Evolutionary conservation across 2,888 invertebrate species (phyloP), one percentile per base, ranked within the genome.

Genomic region (Nomada hirtipes): DNA sequence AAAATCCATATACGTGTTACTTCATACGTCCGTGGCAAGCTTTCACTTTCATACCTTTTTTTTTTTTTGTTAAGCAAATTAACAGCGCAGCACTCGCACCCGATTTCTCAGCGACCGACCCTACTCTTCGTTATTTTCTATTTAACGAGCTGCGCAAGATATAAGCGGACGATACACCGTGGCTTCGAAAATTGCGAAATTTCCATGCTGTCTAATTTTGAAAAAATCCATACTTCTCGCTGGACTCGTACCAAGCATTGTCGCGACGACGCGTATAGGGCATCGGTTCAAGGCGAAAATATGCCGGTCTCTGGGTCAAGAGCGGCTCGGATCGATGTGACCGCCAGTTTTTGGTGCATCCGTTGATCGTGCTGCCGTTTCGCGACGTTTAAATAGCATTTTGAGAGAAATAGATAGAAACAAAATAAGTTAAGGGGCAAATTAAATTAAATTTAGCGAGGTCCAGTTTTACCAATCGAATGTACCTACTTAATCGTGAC

Each of bases 231-330:
- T n/a, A 47, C 18, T 50, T 72, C 26, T 18, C 57, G 44, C 69
- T 53, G 79, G 60, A 76, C 72, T 57, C 69, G 76, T 65, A 60
- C 61, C 71, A 67, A 76, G 63, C 63, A 67, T 65, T 29, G n/a
- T 69, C 65, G 44, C 72, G 42, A 36, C 68, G 60, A 55, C 26
- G 50, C n/a, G 63, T 68, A 69, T 42, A 67, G 69, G 79, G 63
- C 65, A 81, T 50, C 74, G 81, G 79, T 83, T 73, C 70, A 79
- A 79, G 79, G 70, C 29, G 72, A 59, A 76, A 65, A 70, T 11
- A 75, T 36, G 29, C 29, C 63, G 75, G 59, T 76, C 82, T 86
- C 79, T 86, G 76, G 82, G 79, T 86, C 79, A 86, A 86, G 83
- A 81, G 64, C 75, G 57, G 61, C 59, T 53, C 65, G 52, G 73